A percentile compares a stretch with the other conserved stretches of the same genome.
Conservation (phyloP, 2,113 vertebrate species). For the Chionis minor region DNA sequence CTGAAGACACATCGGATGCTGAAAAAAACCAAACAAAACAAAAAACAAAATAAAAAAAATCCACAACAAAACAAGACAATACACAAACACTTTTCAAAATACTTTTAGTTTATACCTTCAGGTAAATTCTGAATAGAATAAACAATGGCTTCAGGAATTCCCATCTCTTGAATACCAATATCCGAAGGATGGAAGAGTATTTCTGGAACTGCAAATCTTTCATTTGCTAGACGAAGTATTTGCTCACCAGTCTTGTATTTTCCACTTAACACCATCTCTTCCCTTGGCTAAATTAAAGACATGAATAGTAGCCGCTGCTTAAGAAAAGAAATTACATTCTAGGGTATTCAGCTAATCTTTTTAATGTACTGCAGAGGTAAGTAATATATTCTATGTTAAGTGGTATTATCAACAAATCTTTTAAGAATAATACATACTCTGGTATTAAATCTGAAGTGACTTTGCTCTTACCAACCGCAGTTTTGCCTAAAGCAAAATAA, state of each 20-base stretch:
- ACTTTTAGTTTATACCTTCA: constrained; percentile 79
- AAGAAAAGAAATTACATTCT: not conserved
- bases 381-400: not conserved
- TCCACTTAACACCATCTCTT: constrained; percentile 94
- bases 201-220: constrained; percentile 97
- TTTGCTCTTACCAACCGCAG: not conserved
- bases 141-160: constrained; percentile 94
- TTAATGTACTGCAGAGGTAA: not conserved
- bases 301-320: not conserved
- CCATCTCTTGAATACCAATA: constrained; percentile 98
- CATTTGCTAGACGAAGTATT: constrained; percentile 91
- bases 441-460: not conserved
- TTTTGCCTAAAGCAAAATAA: not conserved
- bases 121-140: constrained; percentile 91
- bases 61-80: not conserved
- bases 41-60: not conserved
- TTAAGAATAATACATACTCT: not conserved
- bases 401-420: not conserved
- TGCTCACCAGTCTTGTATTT: constrained; percentile 97
- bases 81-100: not conserved
- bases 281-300: constrained; percentile 82
- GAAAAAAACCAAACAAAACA: not conserved
- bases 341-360: not conserved
- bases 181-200: constrained; percentile 96
- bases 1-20: not conserved